Evolutionary conservation across 2,113 vertebrate species (phyloP).

Genomic region (Silurus glanis): DNA sequence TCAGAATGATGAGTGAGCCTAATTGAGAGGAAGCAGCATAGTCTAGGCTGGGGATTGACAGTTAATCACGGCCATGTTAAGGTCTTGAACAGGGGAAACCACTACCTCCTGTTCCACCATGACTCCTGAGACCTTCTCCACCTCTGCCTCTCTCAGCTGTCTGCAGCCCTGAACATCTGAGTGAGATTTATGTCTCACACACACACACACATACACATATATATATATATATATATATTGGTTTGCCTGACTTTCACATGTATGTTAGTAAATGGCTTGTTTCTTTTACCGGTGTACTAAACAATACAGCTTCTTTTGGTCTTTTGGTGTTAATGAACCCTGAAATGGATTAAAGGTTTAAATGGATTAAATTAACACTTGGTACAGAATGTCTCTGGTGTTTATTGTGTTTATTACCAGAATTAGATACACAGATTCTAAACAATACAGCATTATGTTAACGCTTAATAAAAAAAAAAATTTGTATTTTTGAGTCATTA

Average conservation of each 20-base stretch:
- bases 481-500: too few relatives aligned
- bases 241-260: constrained; percentile 63
- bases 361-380: not conserved
- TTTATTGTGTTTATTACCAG: not conserved
- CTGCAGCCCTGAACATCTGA: constrained; percentile 60
- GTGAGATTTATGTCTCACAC: constrained; percentile 62
- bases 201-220: too few relatives aligned
- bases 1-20: constrained; percentile 68
- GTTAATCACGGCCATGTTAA: constrained; percentile 75
- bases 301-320: not conserved
- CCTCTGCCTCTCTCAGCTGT: constrained; percentile 31
- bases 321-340: not conserved
- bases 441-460: not conserved
- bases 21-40: constrained; percentile 62
- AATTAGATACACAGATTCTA: not conserved
- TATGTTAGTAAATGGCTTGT: constrained; percentile 41
- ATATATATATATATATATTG: constrained; percentile 38
- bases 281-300: constrained; percentile 41
- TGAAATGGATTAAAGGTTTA: not conserved
- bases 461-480: too few relatives aligned
- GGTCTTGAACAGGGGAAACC: constrained; percentile 62
- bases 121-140: constrained; percentile 36
- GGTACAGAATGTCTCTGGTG: not conserved
- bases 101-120: constrained; percentile 57
- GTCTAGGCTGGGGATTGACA: constrained; percentile 68